Evolutionary conservation across 2,888 invertebrate genomes (phyloP).

Genomic region (Prenolepis imparis): DNA sequence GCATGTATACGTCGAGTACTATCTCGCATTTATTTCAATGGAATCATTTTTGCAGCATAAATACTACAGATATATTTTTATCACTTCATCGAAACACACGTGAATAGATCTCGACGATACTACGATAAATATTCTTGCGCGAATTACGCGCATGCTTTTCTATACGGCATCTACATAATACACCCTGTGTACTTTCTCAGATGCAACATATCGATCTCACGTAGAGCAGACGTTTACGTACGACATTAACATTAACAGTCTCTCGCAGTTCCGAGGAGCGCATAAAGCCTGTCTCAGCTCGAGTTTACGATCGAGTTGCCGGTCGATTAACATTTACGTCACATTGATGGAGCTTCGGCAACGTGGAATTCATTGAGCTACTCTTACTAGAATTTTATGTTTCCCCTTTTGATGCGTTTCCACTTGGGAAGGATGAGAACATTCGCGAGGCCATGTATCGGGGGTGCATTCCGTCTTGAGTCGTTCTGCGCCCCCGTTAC

Average conservation of each 20-base stretch:
- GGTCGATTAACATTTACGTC: conserved; percentile 73
- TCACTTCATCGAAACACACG: conserved; percentile 48
- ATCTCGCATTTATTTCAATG: conserved; percentile 65
- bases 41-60: conserved; percentile 51
- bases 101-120: conserved; percentile 49
- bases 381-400: conserved; percentile 64
- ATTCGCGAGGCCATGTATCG: conserved; percentile 52
- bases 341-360: conserved; percentile 66
- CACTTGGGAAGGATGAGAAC: conserved; percentile 29
- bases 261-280: conserved; percentile 70
- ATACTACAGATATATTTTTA: conserved; percentile 38
- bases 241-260: conserved; percentile 74
- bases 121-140: conserved; percentile 43
- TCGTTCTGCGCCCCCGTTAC: conserved; percentile 44
- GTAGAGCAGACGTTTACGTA: conserved; percentile 74
- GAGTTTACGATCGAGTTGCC: conserved; percentile 73
- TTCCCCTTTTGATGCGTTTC: conserved; percentile 45
- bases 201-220: conserved; percentile 76
- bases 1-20: conserved; percentile 63
- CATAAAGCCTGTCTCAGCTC: conserved; percentile 67
- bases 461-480: conserved; percentile 41
- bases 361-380: conserved; percentile 66
- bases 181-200: conserved; percentile 73
- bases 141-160: conserved; percentile 52
- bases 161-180: conserved; percentile 46